These are phyloP conservation scores for Drosophila sordidula DNA, from an alignment of 2,888 invertebrate genomes.

Conservation along the genomic window DNA sequence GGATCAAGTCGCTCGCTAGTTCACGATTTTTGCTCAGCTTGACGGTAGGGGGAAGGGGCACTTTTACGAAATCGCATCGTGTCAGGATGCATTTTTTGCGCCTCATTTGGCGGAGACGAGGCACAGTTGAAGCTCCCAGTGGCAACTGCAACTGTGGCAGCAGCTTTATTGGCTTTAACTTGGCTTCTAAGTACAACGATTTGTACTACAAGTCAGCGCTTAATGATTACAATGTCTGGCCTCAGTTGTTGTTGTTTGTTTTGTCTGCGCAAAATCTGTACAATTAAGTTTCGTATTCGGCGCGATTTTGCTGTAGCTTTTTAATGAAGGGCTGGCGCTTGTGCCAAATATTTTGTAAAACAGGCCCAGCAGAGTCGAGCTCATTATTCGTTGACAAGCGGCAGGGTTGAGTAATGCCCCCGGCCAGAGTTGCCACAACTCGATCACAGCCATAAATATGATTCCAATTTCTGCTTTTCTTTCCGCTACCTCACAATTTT, in stretches of 20 bases:
- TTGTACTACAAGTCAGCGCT: conserved; percentile 77
- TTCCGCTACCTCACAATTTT: conserved; percentile 39
- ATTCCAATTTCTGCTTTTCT: conserved; percentile 1
- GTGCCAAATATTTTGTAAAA: conserved; percentile 51
- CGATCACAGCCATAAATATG: conserved; percentile 26
- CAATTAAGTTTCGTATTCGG: conserved; percentile 72
- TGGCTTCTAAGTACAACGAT: conserved; percentile 77
- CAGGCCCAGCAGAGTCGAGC: conserved; percentile 35
- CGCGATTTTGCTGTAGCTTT: conserved; percentile 48
- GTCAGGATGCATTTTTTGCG: conserved; percentile 81
- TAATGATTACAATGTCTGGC: conserved; percentile 79
- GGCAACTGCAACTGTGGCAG: conserved; percentile 36
- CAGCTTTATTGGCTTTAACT: conserved; percentile 72
- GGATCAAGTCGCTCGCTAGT: conserved; percentile 75
- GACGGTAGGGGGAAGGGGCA: neutral
- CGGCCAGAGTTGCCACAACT: conserved; percentile 7
- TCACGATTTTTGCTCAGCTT: conserved; percentile 68
- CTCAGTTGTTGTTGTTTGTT: conserved; percentile 48
- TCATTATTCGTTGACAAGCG: conserved; percentile 56
- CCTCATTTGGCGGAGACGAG: conserved; percentile 67
- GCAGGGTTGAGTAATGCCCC: conserved; percentile 38
- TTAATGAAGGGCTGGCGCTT: conserved; percentile 74
- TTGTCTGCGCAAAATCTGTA: conserved; percentile 66
- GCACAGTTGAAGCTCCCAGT: conserved; percentile 24
- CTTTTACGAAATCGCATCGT: conserved; percentile 74